A percentile compares a stretch with the other conserved stretches of the same genome.
phyloP scores from a whole-genome alignment of 2,888 invertebrate species.

The Apomyelois bistriatella region DNA sequence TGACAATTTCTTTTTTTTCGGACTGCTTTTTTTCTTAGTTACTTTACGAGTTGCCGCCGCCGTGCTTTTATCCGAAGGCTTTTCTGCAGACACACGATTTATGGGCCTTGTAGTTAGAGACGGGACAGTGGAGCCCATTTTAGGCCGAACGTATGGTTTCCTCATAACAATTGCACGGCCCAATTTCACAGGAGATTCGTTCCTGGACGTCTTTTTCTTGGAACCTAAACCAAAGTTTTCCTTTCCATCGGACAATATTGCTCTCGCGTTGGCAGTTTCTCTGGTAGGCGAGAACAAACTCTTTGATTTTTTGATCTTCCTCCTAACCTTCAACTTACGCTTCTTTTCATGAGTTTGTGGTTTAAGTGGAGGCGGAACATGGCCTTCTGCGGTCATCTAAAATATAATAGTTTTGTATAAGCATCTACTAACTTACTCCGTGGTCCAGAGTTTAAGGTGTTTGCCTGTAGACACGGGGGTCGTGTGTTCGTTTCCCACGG shows the following conservation, averaged over 20 bases:
- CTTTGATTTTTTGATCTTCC: conserved; percentile 34
- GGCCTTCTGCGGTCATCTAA: conserved; percentile 31
- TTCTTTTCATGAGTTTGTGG: conserved; percentile 27
- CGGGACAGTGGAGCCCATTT: background rate
- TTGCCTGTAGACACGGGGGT: no score
- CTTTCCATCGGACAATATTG: conserved; percentile 28
- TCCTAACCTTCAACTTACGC: conserved; percentile 27
- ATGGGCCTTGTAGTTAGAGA: background rate
- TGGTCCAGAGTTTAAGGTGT: no score
- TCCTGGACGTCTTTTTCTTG: conserved; percentile 24
- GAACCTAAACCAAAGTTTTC: conserved; percentile 18
- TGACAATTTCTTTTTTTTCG: background rate
- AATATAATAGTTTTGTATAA: background rate
- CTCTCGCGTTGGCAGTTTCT: conserved; percentile 18
- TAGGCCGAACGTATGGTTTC: conserved; percentile 13
- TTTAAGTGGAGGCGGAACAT: conserved; percentile 19
- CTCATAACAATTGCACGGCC: conserved; percentile 21
- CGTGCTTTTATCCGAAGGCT: background rate
- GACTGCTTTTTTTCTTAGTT: background rate
- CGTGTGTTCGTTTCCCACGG: no score
- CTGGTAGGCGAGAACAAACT: conserved; percentile 28
- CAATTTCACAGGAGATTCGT: conserved; percentile 26
- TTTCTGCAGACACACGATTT: background rate
- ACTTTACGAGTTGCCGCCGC: background rate
- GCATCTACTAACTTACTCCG: no score